Evolutionary conservation across 2,797 vertebrate genomes (phyloP).

Genomic region (Gallinago solitaria): DNA sequence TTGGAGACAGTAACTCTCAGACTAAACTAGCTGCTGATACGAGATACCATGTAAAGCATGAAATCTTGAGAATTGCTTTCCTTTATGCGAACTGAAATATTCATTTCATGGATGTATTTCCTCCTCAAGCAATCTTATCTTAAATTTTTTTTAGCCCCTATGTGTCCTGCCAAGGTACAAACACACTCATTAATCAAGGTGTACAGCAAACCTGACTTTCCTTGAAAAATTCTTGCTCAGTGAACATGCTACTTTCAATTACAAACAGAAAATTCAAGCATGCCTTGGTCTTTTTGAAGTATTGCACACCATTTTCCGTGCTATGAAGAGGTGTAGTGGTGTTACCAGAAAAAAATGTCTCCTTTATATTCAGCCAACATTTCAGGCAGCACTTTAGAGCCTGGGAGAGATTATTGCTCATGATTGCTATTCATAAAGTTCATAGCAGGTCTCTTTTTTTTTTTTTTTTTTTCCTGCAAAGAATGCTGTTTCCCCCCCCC

Average conservation of each 20-base stretch:
- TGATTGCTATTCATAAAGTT: constrained; percentile 5
- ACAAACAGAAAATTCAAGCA: neutral
- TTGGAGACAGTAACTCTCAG: neutral
- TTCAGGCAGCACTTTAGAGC: neutral
- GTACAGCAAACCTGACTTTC: neutral
- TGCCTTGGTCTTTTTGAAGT: constrained; percentile 9
- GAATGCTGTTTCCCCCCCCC: neutral
- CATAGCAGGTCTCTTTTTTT: constrained; percentile 14
- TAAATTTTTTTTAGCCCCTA: neutral
- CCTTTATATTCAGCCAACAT: neutral
- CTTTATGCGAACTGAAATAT: neutral
- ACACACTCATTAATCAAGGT: constrained; percentile 41
- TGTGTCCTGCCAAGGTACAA: constrained; percentile 6
- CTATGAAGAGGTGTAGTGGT: neutral
- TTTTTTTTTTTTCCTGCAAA: neutral
- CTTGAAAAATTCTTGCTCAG: constrained; percentile 48
- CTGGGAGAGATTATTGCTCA: constrained; percentile 22
- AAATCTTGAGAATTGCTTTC: neutral
- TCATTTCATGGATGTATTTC: constrained; percentile 13
- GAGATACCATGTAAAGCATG: neutral
- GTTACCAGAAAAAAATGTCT: constrained; percentile 1
- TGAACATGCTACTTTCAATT: constrained; percentile 7
- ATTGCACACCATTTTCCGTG: neutral
- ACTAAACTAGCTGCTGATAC: neutral
- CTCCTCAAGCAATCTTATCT: neutral